Evolutionary conservation across 1,140 invertebrate genomes (phyloP).

Genomic region (Charaxes varanes): DNA sequence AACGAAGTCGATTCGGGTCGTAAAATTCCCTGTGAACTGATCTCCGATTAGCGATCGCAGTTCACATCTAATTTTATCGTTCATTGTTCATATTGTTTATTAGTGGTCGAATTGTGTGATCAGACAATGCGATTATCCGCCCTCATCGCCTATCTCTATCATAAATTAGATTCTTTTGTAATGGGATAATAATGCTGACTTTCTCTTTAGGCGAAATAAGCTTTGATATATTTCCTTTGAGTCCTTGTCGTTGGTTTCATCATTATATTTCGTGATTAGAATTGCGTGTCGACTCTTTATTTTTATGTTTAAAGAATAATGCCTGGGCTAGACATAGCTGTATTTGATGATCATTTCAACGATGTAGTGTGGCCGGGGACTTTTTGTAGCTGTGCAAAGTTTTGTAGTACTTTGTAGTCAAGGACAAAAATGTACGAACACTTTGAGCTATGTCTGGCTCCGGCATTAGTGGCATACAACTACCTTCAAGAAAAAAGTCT

Average conservation of each 20-base stretch:
- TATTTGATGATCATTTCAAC: too few relatives aligned
- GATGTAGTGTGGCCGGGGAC: too few relatives aligned
- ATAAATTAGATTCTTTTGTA: constrained; percentile 46
- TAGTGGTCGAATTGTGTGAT: constrained; percentile 48
- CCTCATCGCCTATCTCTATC: constrained; percentile 31
- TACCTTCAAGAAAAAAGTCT: too few relatives aligned
- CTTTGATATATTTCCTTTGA: not conserved
- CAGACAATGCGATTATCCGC: constrained; percentile 37
- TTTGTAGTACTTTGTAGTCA: too few relatives aligned
- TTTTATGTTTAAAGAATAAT: too few relatives aligned
- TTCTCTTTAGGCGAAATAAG: not conserved
- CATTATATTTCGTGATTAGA: too few relatives aligned
- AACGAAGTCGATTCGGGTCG: constrained; percentile 2
- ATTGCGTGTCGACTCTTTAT: too few relatives aligned
- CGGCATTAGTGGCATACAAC: too few relatives aligned
- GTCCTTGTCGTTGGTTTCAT: not conserved
- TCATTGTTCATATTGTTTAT: constrained; percentile 63
- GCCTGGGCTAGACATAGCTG: too few relatives aligned
- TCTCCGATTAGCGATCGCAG: not conserved
- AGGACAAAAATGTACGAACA: too few relatives aligned
- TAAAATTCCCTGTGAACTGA: not conserved
- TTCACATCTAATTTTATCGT: constrained; percentile 49
- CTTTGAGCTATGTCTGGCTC: too few relatives aligned
- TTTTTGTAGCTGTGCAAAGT: too few relatives aligned
- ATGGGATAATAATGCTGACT: constrained; percentile 4